Evolutionary conservation across 2,113 vertebrate species (phyloP), one percentile per base, ranked within the genome.

Genomic region (Malurus cyaneus): DNA sequence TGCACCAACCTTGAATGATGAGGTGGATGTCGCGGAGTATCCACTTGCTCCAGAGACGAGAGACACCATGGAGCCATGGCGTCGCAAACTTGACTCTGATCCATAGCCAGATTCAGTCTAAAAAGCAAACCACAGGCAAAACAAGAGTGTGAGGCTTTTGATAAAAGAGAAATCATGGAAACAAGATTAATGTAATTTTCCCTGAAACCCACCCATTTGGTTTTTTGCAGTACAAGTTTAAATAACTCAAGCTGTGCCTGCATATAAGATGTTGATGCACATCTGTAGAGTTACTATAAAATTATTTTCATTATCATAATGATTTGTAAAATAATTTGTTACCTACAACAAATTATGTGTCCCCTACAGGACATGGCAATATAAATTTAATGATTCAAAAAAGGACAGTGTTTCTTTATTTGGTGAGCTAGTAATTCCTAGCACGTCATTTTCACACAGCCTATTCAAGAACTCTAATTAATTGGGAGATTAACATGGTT

Each of bases 101-200:
- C 99, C 99, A 96, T 99, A 99, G 59, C 99, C 99, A 72, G 99
- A 99, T 97, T 99, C 99, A 34, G 98, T 99, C 99, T 99, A 46
- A 89, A 97, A 95, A 82, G 29, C n/a, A 97, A 95, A 77, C 3
- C 46, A 93, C 32, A 90, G 5, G 49, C 18, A 81, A 89, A 93
- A 80, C 24, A 49, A 86, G 3, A 82, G 21, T 53, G 53, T 80
- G 52, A 86, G 60, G 31, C 46, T 80, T 86, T 65, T 70, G 87
- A 57, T 57, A 82, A 81, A 67, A 73, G 65, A 89, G 12, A 62
- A 92, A 61, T 41, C 0, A 53, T 71, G 66, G 92, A 62, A 93
- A 52, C 28, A 95, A 89, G 77, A 29, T 31, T 57, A 65, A 72
- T 21, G 14, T 9, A 4, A 53, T 56, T 61, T 86, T 34, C 39